Conservation (phyloP, 2,888 invertebrate species). For the Leucozona laternaria region DNA sequence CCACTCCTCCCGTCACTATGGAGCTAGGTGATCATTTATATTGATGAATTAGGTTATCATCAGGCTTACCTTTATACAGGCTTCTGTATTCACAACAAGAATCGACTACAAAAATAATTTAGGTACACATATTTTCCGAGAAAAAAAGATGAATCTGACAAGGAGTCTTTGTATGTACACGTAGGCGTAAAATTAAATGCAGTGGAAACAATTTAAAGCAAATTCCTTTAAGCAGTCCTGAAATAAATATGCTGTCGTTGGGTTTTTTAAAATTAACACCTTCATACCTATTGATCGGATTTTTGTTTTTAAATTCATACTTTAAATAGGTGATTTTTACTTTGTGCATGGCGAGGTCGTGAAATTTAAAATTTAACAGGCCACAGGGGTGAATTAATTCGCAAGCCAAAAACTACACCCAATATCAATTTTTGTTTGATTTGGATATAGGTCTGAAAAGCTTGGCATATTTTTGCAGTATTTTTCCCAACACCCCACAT, state of each 20-base stretch:
- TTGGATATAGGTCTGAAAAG: too few species aligned
- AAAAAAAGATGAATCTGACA: neutral
- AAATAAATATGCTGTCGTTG: neutral
- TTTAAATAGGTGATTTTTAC: too few species aligned
- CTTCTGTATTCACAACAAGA: neutral
- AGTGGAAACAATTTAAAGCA: neutral
- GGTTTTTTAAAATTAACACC: neutral
- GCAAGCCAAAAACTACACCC: too few species aligned
- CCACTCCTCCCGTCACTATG: neutral
- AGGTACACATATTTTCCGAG: neutral
- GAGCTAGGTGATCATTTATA: slow-evolving; percentile 22
- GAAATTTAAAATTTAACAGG: too few species aligned
- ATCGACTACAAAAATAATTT: neutral
- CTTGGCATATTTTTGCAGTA: too few species aligned
- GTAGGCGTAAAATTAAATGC: neutral
- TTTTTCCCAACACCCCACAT: too few species aligned
- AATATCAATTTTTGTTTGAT: too few species aligned
- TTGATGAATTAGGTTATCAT: slow-evolving; percentile 32
- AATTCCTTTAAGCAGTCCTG: neutral
- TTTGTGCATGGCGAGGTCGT: too few species aligned
- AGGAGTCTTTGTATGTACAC: neutral
- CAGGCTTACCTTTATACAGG: neutral
- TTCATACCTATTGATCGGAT: too few species aligned
- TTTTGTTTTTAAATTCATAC: too few species aligned
- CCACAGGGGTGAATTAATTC: too few species aligned